Percentiles rank a stretch among this genome's conserved stretches.
Evolutionary conservation across 1,140 invertebrate genomes (phyloP).

Genomic region (Ceratina japonica): DNA sequence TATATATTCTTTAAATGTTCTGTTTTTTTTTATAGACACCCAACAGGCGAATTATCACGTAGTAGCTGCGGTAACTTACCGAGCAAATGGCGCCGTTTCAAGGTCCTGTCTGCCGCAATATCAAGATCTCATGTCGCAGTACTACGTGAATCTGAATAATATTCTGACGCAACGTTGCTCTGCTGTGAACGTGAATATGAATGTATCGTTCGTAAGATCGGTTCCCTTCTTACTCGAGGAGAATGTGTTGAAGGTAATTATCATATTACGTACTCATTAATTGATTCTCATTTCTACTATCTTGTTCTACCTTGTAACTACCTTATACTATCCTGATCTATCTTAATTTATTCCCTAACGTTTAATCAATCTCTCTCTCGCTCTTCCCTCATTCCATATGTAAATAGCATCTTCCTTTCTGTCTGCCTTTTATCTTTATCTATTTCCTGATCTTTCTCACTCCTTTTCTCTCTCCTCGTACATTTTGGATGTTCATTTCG

Average conservation of each 20-base stretch:
- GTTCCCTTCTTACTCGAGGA: constrained; percentile 88
- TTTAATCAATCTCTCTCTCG: too few relatives aligned
- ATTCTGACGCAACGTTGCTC: constrained; percentile 94
- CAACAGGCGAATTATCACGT: constrained; percentile 97
- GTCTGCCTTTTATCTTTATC: too few relatives aligned
- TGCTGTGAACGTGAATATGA: constrained; percentile 96
- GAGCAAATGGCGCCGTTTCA: constrained; percentile 93
- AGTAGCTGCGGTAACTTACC: constrained; percentile 91
- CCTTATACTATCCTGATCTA: too few relatives aligned
- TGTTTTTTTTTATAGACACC: constrained; percentile 83
- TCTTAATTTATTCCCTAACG: too few relatives aligned
- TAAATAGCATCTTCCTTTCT: too few relatives aligned
- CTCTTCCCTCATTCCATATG: too few relatives aligned
- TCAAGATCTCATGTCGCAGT: constrained; percentile 89
- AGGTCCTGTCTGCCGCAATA: constrained; percentile 92
- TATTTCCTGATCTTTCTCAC: too few relatives aligned
- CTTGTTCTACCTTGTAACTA: too few relatives aligned
- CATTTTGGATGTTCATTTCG: too few relatives aligned
- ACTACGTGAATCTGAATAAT: constrained; percentile 89
- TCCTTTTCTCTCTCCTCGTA: too few relatives aligned
- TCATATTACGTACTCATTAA: not conserved
- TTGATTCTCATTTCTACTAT: not conserved
- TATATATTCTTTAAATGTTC: not conserved
- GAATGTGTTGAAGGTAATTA: constrained; percentile 86
- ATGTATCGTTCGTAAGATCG: constrained; percentile 92